Evolutionary conservation across 1,140 invertebrate genomes (phyloP), one percentile per base, ranked within the genome.

Genomic region (Schlechtendalia chinensis): DNA sequence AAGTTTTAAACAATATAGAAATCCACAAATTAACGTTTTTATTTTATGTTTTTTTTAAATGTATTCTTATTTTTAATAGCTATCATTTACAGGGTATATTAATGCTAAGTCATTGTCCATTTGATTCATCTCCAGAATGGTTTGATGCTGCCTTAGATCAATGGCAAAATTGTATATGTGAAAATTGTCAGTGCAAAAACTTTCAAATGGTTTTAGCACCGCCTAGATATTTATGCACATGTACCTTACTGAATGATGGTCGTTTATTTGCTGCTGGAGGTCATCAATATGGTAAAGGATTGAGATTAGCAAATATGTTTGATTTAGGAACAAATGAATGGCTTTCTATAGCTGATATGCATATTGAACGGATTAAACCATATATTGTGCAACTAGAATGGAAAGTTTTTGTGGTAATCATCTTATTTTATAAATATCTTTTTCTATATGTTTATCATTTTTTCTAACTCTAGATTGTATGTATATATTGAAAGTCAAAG

Each of bases 131-230:
- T 72, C 69, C 69, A 29, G 50, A 72, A 29, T 72, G 69, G 69
- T 72, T 27, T 72, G 69, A 72, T 14, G 69, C 69, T 29, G 47
- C 69, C 10, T 14, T 32, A 6, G 69, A 72, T 29, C 47, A 72
- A 72, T 72, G 69, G 69, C 69, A 72, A 29, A 11, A n/a, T 72
- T 72, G 69, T 11, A 54, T 29, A 5, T 72, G 69, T 72, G 69
- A 72, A 54, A 72, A 72, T 29, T 72, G 69, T n/a, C 50, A n/a
- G 17, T 72, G 69, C 29, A 72, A 54, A 54, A 54, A 11, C 10
- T 72, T 53, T 72, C 47, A 72, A 54, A 19, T n/a, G 12, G 5
- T 19, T 6, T 54, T 72, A 72, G 17, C 27, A 29, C 69, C 69
- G 1, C 69, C 69, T 27, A 39, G 11, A n/a, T 5, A 27, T 29